phyloP scores from a whole-genome alignment of 2,888 invertebrate genomes.

The Agonopterix arenella region DNA sequence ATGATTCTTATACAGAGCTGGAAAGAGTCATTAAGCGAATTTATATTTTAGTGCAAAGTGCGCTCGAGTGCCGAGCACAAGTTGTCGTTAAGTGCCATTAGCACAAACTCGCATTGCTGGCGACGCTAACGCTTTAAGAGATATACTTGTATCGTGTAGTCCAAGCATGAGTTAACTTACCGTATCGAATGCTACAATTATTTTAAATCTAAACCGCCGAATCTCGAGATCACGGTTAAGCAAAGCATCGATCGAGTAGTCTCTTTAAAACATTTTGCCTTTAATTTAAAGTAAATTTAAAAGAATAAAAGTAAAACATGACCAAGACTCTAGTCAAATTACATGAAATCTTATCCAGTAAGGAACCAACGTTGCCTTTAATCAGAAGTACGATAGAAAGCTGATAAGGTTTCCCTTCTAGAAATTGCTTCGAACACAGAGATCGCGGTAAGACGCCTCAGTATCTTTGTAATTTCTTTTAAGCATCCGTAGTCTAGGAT shows the following conservation, averaged over 20 bases:
- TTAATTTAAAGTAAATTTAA: no score
- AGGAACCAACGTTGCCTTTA: no score
- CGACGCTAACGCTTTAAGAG: constrained; percentile 2
- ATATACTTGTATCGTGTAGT: neutral
- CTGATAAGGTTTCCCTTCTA: constrained; percentile 22
- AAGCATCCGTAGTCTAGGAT: no score
- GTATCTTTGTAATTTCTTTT: neutral
- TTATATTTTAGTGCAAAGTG: constrained; percentile 4
- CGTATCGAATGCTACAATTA: no score
- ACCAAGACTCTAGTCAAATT: no score
- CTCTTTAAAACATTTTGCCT: no score
- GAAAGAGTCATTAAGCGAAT: constrained; percentile 11
- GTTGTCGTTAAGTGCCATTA: constrained; percentile 10
- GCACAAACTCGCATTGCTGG: constrained; percentile 3
- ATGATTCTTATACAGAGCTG: neutral
- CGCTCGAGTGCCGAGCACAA: neutral
- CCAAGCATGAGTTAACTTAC: no score
- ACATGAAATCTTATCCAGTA: no score
- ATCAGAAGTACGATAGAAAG: constrained; percentile 11
- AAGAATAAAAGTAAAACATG: no score
- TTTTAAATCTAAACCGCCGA: no score
- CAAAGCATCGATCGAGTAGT: no score
- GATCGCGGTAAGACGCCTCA: neutral
- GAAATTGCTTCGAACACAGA: constrained; percentile 19
- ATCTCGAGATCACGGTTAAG: no score